Base-by-base conservation (phyloP, 1,140 invertebrate species). In the Zaprionus taronus region DNA sequence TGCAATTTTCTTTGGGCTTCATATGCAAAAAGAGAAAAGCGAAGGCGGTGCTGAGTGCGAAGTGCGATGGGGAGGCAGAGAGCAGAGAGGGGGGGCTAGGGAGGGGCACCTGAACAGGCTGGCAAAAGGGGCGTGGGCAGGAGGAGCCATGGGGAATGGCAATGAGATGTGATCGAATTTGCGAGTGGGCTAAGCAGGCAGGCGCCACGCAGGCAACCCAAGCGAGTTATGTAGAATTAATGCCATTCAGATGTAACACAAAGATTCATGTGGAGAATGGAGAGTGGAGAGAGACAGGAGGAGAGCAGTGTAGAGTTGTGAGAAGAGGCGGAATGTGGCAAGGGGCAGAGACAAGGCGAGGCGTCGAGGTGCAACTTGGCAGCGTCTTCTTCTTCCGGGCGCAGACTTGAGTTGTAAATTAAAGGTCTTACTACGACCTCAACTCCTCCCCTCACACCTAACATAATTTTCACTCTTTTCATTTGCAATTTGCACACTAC, bases 401-500 rank as follows among this genome's bases (percentile, higher is more conserved):
- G 7, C 41, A 17, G 41, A 47, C 41, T 20, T 47, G 2, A 47
- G 41, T 2, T 47, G 41, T 47, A 47, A 47, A 47, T 47, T 47
- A 47, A 47, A 47, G n/a, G n/a, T 47, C 41, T 47, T 47, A 7
- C n/a, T n/a, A 7, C n/a, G 31, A 34, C n/a, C n/a, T 17, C n/a
- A 6, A 11, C 9, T 4, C 47, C n/a, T n/a, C 20, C n/a, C 17
- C 20, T 0, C 47, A 49, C 17, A 17, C 6, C 20, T 41, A 68
- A 56, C 72, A 80, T 72, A 77, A 83, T 77, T 83, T 70, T 49
- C 64, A 83, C 67, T 72, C 73, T 72, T 69, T 78, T 69, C 73
- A 77, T 64, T 77, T 81, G 57, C 70, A 76, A 72, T 81, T 81
- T 73, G 41, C 44, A 72, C 64, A 60, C 65, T 38, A 15, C 61